These are phyloP conservation scores for Pogonomyrmex californicus DNA, from an alignment of 1,140 invertebrate species.

Conservation along the genomic window DNA sequence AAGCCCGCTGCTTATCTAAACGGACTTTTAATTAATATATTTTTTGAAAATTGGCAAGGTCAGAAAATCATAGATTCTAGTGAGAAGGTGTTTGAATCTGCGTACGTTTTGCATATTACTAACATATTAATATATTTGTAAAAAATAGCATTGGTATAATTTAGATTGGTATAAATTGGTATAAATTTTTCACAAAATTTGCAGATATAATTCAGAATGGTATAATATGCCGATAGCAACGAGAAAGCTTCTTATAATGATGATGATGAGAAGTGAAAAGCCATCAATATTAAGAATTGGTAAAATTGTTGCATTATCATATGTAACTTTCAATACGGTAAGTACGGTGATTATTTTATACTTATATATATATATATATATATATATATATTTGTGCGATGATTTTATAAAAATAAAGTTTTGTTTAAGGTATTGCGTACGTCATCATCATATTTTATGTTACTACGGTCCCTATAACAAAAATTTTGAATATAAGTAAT, in stretches of 20 bases:
- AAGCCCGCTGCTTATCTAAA: background rate
- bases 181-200: background rate
- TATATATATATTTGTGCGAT: background rate
- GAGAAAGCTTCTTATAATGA: slow-evolving; percentile 39
- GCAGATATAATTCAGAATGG: slow-evolving; percentile 32
- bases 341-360: slow-evolving; percentile 11
- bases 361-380: background rate
- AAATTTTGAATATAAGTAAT: background rate
- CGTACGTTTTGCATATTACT: background rate
- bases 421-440: slow-evolving; percentile 70
- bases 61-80: slow-evolving; percentile 53
- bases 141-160: background rate
- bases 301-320: slow-evolving; percentile 15
- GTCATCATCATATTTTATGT: slow-evolving; percentile 58
- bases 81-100: slow-evolving; percentile 23
- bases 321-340: slow-evolving; percentile 31
- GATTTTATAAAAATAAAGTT: background rate
- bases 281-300: background rate
- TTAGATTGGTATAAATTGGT: too few species aligned
- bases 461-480: background rate
- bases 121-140: background rate
- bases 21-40: background rate
- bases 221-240: slow-evolving; percentile 25
- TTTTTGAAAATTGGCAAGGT: slow-evolving; percentile 45
- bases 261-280: slow-evolving; percentile 12